Conservation (phyloP, 2,113 vertebrate genomes). For the Proterorhinus semilunaris region DNA sequence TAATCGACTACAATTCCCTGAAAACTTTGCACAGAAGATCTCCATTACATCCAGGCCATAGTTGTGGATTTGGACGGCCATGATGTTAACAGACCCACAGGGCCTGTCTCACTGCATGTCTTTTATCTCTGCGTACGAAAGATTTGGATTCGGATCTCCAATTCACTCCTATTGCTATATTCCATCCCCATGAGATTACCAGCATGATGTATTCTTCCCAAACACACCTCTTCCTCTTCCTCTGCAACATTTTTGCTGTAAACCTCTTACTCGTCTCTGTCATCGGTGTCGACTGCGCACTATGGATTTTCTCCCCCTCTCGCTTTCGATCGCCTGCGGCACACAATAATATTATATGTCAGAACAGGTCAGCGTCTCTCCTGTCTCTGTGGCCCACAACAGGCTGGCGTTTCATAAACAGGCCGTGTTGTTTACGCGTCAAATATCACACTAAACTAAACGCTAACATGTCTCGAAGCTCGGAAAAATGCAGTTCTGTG, state of each 20-base stretch:
- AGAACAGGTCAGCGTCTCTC: constrained; percentile 60
- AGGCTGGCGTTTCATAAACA: neutral
- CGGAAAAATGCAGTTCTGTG: neutral
- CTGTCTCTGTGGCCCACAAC: constrained; percentile 23
- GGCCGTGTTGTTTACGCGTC: neutral
- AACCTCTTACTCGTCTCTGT: constrained; percentile 54
- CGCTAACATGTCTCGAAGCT: neutral
- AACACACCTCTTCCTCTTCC: neutral
- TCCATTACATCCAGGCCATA: no score
- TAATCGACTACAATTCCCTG: no score
- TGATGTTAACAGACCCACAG: constrained; percentile 41
- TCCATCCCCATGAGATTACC: constrained; percentile 49
- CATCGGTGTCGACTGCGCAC: constrained; percentile 42
- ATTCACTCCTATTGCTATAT: constrained; percentile 28
- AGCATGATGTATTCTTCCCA: constrained; percentile 34
- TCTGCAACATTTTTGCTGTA: constrained; percentile 48
- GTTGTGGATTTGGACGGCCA: constrained; percentile 13
- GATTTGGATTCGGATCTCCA: constrained; percentile 42
- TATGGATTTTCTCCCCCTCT: constrained; percentile 68
- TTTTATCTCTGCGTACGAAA: constrained; percentile 49
- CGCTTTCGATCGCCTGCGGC: constrained; percentile 58
- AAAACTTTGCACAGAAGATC: no score
- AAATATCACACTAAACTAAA: neutral
- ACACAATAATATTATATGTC: constrained; percentile 65
- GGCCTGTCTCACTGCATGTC: constrained; percentile 32